phyloP scores from a whole-genome alignment of 2,113 vertebrate species.

The Oryzias celebensis region DNA sequence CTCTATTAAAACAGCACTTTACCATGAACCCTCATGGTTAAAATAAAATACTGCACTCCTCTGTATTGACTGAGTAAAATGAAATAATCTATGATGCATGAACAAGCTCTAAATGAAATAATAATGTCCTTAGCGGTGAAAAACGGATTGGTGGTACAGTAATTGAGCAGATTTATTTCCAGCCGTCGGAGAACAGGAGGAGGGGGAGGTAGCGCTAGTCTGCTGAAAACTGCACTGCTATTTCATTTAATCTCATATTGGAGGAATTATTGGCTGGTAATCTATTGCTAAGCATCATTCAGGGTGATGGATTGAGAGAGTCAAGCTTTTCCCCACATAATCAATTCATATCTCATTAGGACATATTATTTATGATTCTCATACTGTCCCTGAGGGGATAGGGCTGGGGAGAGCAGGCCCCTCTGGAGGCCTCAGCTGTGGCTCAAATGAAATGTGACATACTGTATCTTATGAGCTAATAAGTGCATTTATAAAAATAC shows the following conservation, averaged over 20 bases:
- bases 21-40: constrained; percentile 75
- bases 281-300: constrained; percentile 95
- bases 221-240: constrained; percentile 88
- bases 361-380: constrained; percentile 95
- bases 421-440: constrained; percentile 86
- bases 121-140: constrained; percentile 97
- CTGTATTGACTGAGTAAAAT: constrained; percentile 93
- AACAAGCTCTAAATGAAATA: constrained; percentile 97
- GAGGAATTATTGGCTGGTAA: constrained; percentile 93
- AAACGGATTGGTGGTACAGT: constrained; percentile 89
- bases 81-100: constrained; percentile 95
- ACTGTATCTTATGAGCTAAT: constrained; percentile 99
- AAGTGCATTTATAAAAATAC: constrained; percentile 95
- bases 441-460: constrained; percentile 95
- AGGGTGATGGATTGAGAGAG: constrained; percentile 92
- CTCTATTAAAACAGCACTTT: constrained; percentile 76
- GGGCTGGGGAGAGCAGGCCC: constrained; percentile 38
- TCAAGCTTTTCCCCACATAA: constrained; percentile 88
- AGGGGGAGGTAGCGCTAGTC: constrained; percentile 69
- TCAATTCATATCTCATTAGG: constrained; percentile 98
- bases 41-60: constrained; percentile 89
- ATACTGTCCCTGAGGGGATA: constrained; percentile 85
- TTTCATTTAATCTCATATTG: constrained; percentile 97
- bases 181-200: constrained; percentile 79
- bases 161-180: constrained; percentile 97